Percentiles rank a stretch among this genome's conserved stretches.
These are phyloP conservation scores for Mimumesa dahlbomi DNA, from an alignment of 2,888 invertebrate species.

Conservation along the genomic window DNA sequence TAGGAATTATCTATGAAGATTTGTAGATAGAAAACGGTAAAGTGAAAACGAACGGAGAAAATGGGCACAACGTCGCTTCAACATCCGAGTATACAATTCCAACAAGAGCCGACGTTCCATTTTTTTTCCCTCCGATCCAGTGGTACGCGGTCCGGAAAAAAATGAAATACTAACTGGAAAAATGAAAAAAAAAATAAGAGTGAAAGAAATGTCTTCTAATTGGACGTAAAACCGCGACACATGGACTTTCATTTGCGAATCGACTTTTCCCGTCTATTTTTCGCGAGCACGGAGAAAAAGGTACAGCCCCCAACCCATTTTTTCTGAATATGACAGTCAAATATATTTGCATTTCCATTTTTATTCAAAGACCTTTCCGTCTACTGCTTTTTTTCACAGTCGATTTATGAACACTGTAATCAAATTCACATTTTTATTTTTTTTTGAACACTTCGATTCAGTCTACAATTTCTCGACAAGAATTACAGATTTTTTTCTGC, in stretches of 20 bases:
- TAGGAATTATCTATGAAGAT: too few relatives aligned
- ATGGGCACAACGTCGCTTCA: neutral
- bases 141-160: neutral
- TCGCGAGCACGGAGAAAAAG: conserved; percentile 7
- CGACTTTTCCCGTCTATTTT: neutral
- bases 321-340: too few relatives aligned
- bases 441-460: too few relatives aligned
- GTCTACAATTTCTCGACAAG: too few relatives aligned
- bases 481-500: too few relatives aligned
- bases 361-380: too few relatives aligned
- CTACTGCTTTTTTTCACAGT: too few relatives aligned
- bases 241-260: conserved; percentile 12
- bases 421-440: too few relatives aligned
- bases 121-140: neutral
- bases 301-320: neutral
- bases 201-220: conserved; percentile 30
- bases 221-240: conserved; percentile 19
- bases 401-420: too few relatives aligned
- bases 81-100: neutral
- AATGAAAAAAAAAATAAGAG: conserved; percentile 6
- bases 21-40: too few relatives aligned
- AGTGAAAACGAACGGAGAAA: too few relatives aligned
- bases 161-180: conserved; percentile 24
- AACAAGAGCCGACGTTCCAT: neutral
- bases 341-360: too few relatives aligned